These are phyloP conservation scores for Agelas oroides DNA, from an alignment of 37 sponge, comb jelly and placozoan genomes.

Conservation along the genomic window DNA sequence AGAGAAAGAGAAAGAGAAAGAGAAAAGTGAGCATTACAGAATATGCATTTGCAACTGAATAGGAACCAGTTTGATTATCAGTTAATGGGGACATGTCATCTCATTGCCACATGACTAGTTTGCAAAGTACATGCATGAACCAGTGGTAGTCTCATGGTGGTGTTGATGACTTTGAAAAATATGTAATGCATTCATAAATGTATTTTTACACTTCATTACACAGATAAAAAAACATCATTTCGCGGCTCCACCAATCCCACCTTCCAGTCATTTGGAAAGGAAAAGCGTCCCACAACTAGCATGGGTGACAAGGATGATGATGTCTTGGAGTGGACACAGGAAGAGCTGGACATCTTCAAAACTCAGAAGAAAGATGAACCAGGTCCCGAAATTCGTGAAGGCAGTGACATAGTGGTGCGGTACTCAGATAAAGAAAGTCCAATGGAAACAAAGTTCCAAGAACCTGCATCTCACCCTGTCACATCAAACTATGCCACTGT, in stretches of 20 bases:
- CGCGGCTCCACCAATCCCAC: background rate
- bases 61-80: no score
- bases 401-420: constrained; percentile 32
- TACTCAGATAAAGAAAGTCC: background rate
- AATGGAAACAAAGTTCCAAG: no score
- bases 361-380: background rate
- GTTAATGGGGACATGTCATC: no score
- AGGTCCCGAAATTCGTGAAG: background rate
- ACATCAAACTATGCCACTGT: constrained; percentile 33
- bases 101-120: no score
- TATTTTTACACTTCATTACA: no score
- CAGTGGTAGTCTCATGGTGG: no score
- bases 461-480: background rate
- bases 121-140: no score
- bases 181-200: no score
- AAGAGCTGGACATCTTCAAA: constrained; percentile 26
- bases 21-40: no score
- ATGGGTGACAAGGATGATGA: background rate
- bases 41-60: no score
- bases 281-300: background rate
- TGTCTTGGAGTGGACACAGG: constrained; percentile 15
- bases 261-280: constrained; percentile 13
- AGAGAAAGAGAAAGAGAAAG: constrained; percentile 1
- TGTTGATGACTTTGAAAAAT: no score
- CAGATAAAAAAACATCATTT: background rate